phyloP scores from a whole-genome alignment of 2,888 invertebrate species.

The Plemyria rubiginata region DNA sequence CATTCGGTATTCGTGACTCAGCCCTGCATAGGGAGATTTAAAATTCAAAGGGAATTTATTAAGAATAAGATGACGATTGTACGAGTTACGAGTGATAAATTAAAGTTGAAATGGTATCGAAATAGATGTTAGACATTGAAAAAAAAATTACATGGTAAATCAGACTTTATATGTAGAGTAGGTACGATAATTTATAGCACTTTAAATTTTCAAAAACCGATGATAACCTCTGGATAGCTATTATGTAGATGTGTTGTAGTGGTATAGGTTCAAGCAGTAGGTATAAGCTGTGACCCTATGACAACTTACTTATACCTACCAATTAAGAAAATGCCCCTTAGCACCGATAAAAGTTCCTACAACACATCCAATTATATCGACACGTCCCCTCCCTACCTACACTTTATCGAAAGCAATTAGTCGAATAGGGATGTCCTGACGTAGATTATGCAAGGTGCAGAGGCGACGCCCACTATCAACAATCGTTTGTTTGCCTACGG shows the following conservation, averaged over 20 bases:
- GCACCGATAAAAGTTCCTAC: constrained; percentile 24
- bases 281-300: not conserved
- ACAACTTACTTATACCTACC: not conserved
- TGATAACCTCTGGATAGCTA: too few relatives aligned
- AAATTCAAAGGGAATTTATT: constrained; percentile 1
- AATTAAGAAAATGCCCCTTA: constrained; percentile 18
- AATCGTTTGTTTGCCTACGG: constrained; percentile 24
- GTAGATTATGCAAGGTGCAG: constrained; percentile 46
- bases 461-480: constrained; percentile 37
- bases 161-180: too few relatives aligned
- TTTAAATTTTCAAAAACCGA: too few relatives aligned
- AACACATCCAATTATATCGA: constrained; percentile 23
- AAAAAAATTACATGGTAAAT: too few relatives aligned
- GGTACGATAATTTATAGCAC: too few relatives aligned
- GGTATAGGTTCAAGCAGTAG: not conserved
- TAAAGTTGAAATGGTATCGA: not conserved
- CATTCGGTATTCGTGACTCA: constrained; percentile 48
- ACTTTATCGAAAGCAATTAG: constrained; percentile 55
- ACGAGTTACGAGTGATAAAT: too few relatives aligned
- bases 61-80: too few relatives aligned
- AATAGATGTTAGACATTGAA: not conserved
- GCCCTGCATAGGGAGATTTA: constrained; percentile 33
- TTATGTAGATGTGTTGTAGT: too few relatives aligned
- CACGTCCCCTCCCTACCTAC: constrained; percentile 35
- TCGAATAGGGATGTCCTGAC: constrained; percentile 44